Base-by-base conservation (phyloP, 2,113 vertebrate genomes). In the Diglossa brunneiventris region DNA sequence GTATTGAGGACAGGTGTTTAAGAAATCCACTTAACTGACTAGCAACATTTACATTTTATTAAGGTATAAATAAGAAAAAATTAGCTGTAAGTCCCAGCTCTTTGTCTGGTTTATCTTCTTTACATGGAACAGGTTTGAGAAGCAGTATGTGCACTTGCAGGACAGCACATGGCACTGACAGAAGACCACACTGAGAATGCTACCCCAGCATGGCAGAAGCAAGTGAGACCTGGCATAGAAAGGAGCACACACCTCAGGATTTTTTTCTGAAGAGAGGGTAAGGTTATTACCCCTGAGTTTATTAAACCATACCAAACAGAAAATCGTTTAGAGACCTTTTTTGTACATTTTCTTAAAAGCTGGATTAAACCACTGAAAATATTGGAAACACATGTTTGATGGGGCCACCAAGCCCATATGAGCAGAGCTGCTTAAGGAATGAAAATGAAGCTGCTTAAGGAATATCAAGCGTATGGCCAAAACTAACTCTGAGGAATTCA, bases 351-450 rank as follows among this genome's bases (percentile, higher is more conserved):
- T 73, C 68, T 74, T 90, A 44, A 77, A 92, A 94, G 67, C 23
- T 94, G 76, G 59, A 86, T 6, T 69, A 81, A 90, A 83, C 50
- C 76, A 74, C 27, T 74, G 50, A 94, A 95, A 77, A 95, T 94
- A 96, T 89, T 96, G 89, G 83, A 95, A 96, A 95, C 87, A 91
- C 23, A 86, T 92, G 96, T 89, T 77, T 55, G 46, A 78, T 69
- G 63, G 83, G 76, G 76, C 72, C 86, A 94, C 50, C 49, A 76
- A 83, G 31, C 31, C 68, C 68, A 83, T 91, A 46, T 35, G 56
- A 70, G 56, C 31, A 84, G 55, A 73, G 47, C 26, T 83, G 70
- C n/a, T 61, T 41, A 59, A 67, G 41, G 47, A 62, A 92, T 49
- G 72, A 82, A 93, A 74, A 94, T 53, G 58, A 95, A 93, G 76